These are phyloP conservation scores for Tigriopus californicus DNA, from an alignment of 2,888 invertebrate species.

Conservation along the genomic window DNA sequence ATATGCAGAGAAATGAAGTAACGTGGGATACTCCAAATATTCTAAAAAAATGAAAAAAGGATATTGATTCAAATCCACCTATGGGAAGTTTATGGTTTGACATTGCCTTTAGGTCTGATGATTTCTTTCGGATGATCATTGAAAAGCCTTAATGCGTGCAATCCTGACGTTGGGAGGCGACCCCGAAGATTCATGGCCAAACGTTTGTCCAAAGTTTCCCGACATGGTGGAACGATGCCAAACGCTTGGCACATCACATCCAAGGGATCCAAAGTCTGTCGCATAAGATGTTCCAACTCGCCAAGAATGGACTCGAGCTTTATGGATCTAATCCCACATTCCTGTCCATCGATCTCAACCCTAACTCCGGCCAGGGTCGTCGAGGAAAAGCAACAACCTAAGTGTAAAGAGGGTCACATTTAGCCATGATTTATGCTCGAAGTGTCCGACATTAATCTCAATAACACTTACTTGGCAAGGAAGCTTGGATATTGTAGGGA, in stretches of 20 bases:
- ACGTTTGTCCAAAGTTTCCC: neutral
- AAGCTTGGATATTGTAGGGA: neutral
- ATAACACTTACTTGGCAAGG: neutral
- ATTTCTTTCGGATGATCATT: neutral
- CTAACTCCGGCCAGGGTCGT: neutral
- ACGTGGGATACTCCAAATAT: conserved; percentile 2
- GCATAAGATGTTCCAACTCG: neutral
- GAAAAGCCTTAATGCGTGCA: neutral
- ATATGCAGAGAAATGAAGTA: conserved; percentile 10
- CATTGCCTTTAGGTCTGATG: neutral
- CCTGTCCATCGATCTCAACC: conserved; percentile 2
- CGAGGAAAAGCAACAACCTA: neutral
- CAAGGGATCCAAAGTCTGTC: neutral
- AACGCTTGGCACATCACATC: neutral
- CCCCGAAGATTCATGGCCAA: neutral
- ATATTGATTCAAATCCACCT: neutral
- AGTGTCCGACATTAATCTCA: neutral
- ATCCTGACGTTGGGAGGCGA: neutral
- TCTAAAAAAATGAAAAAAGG: neutral
- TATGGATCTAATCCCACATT: neutral
- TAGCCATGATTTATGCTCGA: neutral
- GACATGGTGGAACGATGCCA: conserved; percentile 4
- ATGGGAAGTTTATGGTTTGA: neutral
- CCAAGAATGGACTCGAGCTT: neutral
- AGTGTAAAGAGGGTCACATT: neutral